Base-by-base conservation (phyloP, 2,797 vertebrate species). In the Acomys russatus region DNA sequence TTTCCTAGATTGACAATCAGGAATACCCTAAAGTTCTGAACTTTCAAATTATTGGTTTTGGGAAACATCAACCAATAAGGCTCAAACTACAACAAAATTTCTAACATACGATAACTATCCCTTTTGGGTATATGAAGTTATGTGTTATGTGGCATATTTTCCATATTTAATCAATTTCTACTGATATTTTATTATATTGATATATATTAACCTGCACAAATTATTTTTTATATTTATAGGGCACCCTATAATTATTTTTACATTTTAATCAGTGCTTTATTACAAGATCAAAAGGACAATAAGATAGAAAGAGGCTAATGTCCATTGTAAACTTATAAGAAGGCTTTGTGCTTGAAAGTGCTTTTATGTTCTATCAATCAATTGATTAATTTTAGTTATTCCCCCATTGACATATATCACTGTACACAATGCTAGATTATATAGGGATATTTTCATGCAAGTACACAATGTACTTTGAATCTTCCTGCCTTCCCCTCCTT, bases 1-100 rank as follows among this genome's bases (percentile, higher is more conserved):
- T 85, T 88, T 59, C 59, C 88, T 94, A 90, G 38, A 20, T 33
- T 93, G 15, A 66, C 30, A 59, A 86, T 91, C 87, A 89, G n/a
- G 33, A 94, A 28, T 63, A 73, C 33, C 68, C 15, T 30, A 3
- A 73, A n/a, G 38, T 92, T 97, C 38, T 84, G 83, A 88, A 35
- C 7, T 73, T 59, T 87, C 59, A 71, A 87, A 38, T 56, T 59
- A 20, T 28, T 74, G 20, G 15, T 73, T 71, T 56, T 15, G 61
- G 25, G 23, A 74, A 73, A 88, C 17, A 87, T 59, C 35, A 74
- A 73, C 70, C 9, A 59, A 28, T 12, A 15, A 33, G 22, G n/a
- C 22, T 14, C 10, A 87, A 71, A 17, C 71, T 68, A 54, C 2
- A 23, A 35, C 30, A 73, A 56, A 87, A 38, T 38, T 73, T 25